A percentile compares a stretch with the other conserved stretches of the same genome.
Evolutionary conservation across 2,888 invertebrate species (phyloP).

Genomic region (Mongoloraphidia duomilia): DNA sequence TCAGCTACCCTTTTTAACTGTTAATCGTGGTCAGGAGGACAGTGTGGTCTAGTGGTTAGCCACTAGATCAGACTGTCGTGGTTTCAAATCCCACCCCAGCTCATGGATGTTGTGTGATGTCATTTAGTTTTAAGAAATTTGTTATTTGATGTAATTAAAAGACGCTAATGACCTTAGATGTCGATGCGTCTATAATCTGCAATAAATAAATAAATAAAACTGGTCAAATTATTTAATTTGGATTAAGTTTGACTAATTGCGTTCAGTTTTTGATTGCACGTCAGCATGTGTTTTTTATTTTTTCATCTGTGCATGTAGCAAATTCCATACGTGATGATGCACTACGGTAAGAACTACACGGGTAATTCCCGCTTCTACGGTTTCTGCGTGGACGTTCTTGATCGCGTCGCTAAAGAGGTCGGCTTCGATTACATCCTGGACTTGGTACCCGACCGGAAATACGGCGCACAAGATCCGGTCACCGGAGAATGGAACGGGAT

Average conservation of each 20-base stretch:
- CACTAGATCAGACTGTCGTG: no score
- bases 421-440: constrained; percentile 59
- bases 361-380: constrained; percentile 65
- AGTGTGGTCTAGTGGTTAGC: no score
- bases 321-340: constrained; percentile 62
- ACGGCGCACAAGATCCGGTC: constrained; percentile 44
- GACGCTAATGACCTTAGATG: no score
- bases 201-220: no score
- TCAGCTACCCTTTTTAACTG: no score
- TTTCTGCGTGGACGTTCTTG: constrained; percentile 63
- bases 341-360: constrained; percentile 49
- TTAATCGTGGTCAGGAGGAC: no score
- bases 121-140: no score
- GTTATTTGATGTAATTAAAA: no score
- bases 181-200: no score
- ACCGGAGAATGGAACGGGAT: constrained; percentile 54
- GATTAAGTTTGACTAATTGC: not conserved
- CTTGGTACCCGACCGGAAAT: constrained; percentile 54
- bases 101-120: no score
- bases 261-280: constrained; percentile 10
- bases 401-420: constrained; percentile 47
- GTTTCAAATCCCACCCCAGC: no score
- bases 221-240: no score
- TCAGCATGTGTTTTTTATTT: constrained; percentile 13
- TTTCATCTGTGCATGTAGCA: constrained; percentile 34